phyloP scores from a whole-genome alignment of 35 echinoderm and acorn worm species.

The Apostichopus parvimensis region DNA sequence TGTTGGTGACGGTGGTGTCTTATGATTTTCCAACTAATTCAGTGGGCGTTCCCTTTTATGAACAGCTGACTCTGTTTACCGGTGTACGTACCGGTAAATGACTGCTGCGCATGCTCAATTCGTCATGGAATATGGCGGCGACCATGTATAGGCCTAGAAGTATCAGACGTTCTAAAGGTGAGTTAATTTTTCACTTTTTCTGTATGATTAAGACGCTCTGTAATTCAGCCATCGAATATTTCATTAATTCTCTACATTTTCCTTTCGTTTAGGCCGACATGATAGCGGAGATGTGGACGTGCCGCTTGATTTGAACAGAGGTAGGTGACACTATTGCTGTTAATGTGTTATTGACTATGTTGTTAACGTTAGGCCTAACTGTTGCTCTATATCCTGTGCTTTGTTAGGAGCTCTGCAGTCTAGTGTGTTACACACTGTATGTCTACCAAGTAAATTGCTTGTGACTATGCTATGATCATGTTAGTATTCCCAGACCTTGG shows the following conservation, averaged over 20 bases:
- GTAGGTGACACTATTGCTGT: background rate
- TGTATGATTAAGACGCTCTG: background rate
- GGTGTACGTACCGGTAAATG: conserved; percentile 18
- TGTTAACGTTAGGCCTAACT: too few relatives aligned
- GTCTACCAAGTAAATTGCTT: too few relatives aligned
- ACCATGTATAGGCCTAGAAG: conserved; percentile 59
- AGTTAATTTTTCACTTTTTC: conserved; percentile 1
- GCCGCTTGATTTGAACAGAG: conserved; percentile 53
- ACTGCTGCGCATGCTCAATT: conserved; percentile 16
- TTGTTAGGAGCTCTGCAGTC: too few relatives aligned
- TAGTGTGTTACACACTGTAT: too few relatives aligned
- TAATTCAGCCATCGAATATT: background rate
- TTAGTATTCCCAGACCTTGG: too few relatives aligned
- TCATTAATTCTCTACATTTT: background rate
- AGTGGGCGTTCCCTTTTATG: conserved; percentile 44
- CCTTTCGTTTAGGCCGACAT: conserved; percentile 50
- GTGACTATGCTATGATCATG: too few relatives aligned
- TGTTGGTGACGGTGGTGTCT: background rate
- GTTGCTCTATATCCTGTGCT: too few relatives aligned
- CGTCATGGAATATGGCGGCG: conserved; percentile 61
- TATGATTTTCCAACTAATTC: background rate
- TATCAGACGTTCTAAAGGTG: conserved; percentile 48
- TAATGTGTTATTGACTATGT: too few relatives aligned
- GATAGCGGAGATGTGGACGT: conserved; percentile 50
- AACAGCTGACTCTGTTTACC: conserved; percentile 21